Base-by-base conservation (phyloP, 2,888 invertebrate species). In the Ectropis crepuscularia region DNA sequence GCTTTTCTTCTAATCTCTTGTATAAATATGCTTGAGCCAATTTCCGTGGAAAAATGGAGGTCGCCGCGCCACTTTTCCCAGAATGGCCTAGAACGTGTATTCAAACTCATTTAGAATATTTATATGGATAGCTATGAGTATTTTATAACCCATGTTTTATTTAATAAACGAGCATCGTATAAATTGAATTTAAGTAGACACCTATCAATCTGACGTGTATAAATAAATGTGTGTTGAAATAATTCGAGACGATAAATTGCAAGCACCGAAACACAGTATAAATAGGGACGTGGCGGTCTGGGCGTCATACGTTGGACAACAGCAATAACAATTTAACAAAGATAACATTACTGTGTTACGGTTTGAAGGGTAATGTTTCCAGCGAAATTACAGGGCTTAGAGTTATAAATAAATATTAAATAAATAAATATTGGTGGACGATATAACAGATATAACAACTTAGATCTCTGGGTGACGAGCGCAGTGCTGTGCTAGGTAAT, bases 41-140 rank as follows among this genome's bases (percentile, higher is more conserved):
- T 55, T 55, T 55, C 47, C 55, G 47, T 47, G 16, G 38, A 39
- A 47, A 41, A 55, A 55, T 55, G 38, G 46, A 47, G 46, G 55
- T 47, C 47, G 39, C 2, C 47, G 38, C 38, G 45, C 47, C 28
- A 47, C 47, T 47, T 55, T 55, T 55, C n/a, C 47, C 28, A 28
- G 12, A n/a, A 55, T 41, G 55, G 41, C 41, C 43, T 43, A 55
- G 47, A 16, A 47, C 28, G 9, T 37, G n/a, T 55, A 41, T 47
- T 47, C 41, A 41, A 41, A 41, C 41, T 41, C n/a, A 37, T 55
- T 39, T 55, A 39, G 41, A 54, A 55, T 46, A 47, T 55, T 39
- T 41, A 49, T 9, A 41, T 10, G 41, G 10, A 2, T 47, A 41
- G 41, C 5, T 39, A 38, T 12, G 16, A 37, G 7, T 47, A 47